Evolutionary conservation across 2,797 vertebrate species (phyloP).

Genomic region (Melopsittacus undulatus): DNA sequence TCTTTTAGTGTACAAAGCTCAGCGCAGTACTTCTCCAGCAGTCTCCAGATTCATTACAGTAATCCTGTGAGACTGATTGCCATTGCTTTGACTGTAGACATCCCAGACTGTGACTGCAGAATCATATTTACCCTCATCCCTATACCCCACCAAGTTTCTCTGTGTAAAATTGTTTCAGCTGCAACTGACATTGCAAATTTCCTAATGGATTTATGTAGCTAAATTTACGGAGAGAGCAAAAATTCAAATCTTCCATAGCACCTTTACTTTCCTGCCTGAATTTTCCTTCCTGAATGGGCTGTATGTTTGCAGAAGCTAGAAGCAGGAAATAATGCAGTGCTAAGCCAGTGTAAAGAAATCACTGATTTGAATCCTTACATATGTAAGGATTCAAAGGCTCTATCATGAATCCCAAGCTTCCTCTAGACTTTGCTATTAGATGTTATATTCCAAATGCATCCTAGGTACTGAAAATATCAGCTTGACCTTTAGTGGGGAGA

Average conservation of each 20-base stretch:
- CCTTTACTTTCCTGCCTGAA: neutral
- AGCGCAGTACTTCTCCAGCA: neutral
- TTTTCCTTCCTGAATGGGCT: neutral
- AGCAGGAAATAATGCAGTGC: neutral
- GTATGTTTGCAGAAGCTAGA: neutral
- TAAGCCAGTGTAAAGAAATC: neutral
- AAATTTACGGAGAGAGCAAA: neutral
- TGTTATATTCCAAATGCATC: neutral
- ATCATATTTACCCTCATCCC: neutral
- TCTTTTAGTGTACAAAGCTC: neutral
- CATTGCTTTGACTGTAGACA: neutral
- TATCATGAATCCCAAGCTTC: fast-evolving
- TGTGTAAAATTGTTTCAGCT: neutral
- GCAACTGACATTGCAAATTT: neutral
- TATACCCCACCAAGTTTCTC: neutral
- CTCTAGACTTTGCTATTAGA: neutral
- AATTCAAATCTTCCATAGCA: neutral
- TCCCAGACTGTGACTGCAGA: neutral
- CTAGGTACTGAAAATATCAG: neutral
- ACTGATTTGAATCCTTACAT: neutral
- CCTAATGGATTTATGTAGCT: neutral
- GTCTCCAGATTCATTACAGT: neutral
- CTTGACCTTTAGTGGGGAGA: neutral
- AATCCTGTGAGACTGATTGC: neutral
- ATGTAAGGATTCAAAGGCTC: neutral